phyloP scores from a whole-genome alignment of 2,113 vertebrate species.

The Etheostoma spectabile region DNA sequence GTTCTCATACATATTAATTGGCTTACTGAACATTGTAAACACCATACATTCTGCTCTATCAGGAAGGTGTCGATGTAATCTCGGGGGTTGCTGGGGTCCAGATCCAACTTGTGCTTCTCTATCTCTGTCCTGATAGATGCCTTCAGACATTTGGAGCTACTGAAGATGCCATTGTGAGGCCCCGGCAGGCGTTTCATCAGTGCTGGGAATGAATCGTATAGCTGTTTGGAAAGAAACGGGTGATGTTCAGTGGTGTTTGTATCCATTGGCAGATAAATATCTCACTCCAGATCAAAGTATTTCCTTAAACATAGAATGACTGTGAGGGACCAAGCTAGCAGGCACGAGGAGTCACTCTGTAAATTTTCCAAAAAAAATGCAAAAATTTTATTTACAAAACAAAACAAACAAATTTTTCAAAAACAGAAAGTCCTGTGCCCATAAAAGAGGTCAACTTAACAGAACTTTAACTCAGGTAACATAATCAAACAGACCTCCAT shows the following conservation, averaged over 20 bases:
- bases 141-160: constrained; percentile 64
- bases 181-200: constrained; percentile 87
- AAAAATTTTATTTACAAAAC: too few species aligned
- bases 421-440: too few species aligned
- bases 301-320: neutral
- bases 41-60: constrained; percentile 82
- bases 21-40: neutral
- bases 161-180: constrained; percentile 82
- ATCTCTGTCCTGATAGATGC: constrained; percentile 72
- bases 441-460: too few species aligned
- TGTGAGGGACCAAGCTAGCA: too few species aligned
- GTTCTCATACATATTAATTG: neutral
- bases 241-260: neutral
- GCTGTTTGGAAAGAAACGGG: constrained; percentile 68
- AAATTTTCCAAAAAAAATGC: too few species aligned
- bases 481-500: too few species aligned
- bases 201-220: constrained; percentile 84
- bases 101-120: constrained; percentile 84
- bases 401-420: too few species aligned
- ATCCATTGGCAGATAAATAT: neutral
- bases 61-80: constrained; percentile 91
- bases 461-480: too few species aligned
- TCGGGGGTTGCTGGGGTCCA: constrained; percentile 80
- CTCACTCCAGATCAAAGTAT: neutral
- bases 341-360: too few species aligned